A percentile compares a stretch with the other conserved stretches of the same genome.
Evolutionary conservation across 2,888 invertebrate genomes (phyloP).

Genomic region (Dastarcus helophoroides): DNA sequence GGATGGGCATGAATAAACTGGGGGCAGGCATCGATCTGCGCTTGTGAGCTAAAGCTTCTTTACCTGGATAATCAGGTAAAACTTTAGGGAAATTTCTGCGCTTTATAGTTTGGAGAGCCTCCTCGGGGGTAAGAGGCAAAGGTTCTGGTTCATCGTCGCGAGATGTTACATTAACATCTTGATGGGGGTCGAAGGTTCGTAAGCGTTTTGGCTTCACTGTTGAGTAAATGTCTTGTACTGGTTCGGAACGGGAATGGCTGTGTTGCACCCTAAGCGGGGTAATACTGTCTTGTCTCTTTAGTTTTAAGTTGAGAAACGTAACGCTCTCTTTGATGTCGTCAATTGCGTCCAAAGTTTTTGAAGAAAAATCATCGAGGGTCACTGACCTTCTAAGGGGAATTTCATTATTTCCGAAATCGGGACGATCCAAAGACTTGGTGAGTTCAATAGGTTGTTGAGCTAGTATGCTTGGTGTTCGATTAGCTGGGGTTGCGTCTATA

Average conservation of each 20-base stretch:
- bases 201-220: conserved; percentile 20
- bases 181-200: conserved; percentile 37
- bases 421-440: conserved; percentile 48
- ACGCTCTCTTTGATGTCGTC: conserved; percentile 26
- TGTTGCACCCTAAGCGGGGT: conserved; percentile 45
- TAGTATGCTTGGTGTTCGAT: conserved; percentile 58
- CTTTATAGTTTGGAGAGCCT: conserved; percentile 61
- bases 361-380: conserved; percentile 37
- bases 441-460: conserved; percentile 68
- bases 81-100: conserved; percentile 76
- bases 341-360: conserved; percentile 16
- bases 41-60: conserved; percentile 36
- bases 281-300: conserved; percentile 16
- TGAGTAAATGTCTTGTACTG: conserved; percentile 45
- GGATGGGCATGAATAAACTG: conserved; percentile 28
- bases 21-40: conserved; percentile 54
- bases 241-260: conserved; percentile 57
- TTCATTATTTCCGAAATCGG: conserved; percentile 17
- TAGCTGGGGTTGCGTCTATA: conserved; percentile 66
- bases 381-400: conserved; percentile 37
- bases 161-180: conserved; percentile 65
- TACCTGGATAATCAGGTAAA: conserved; percentile 58
- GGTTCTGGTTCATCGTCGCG: conserved; percentile 43
- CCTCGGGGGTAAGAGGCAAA: conserved; percentile 49
- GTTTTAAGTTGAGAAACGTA: conserved; percentile 30